Percentiles rank a stretch among this genome's conserved stretches.
These are phyloP conservation scores for Drosophila serrata DNA, from an alignment of 1,140 invertebrate species.

Conservation along the genomic window DNA sequence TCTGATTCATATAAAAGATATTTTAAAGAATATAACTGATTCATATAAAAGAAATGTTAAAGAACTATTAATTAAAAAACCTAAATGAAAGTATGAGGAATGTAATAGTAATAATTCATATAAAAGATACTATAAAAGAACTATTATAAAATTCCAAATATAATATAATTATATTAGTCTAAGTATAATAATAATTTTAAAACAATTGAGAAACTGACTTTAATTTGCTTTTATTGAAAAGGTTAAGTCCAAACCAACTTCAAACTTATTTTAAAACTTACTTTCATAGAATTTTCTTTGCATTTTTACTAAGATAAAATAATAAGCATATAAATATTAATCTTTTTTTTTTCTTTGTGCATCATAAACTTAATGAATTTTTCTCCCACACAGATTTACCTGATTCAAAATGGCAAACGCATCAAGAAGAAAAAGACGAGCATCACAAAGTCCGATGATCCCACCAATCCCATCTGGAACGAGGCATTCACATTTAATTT, in stretches of 20 bases:
- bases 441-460: constrained; percentile 93
- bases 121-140: background rate
- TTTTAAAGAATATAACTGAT: no score
- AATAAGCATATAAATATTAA: accelerated
- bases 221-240: background rate
- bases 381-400: constrained; percentile 87
- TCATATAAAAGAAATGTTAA: no score
- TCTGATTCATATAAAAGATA: background rate
- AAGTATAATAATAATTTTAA: no score
- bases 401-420: constrained; percentile 93
- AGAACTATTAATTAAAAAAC: no score
- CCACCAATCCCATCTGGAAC: constrained; percentile 97
- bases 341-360: background rate
- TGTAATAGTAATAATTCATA: no score
- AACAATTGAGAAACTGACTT: no score
- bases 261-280: background rate
- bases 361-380: background rate
- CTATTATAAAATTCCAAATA: background rate
- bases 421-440: constrained; percentile 97
- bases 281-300: background rate
- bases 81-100: no score
- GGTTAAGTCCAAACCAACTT: background rate
- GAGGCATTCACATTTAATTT: constrained; percentile 97
- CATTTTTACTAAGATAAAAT: background rate
- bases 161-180: background rate